These are phyloP conservation scores for Zophobas morio DNA, from an alignment of 1,140 invertebrate species.

Conservation along the genomic window DNA sequence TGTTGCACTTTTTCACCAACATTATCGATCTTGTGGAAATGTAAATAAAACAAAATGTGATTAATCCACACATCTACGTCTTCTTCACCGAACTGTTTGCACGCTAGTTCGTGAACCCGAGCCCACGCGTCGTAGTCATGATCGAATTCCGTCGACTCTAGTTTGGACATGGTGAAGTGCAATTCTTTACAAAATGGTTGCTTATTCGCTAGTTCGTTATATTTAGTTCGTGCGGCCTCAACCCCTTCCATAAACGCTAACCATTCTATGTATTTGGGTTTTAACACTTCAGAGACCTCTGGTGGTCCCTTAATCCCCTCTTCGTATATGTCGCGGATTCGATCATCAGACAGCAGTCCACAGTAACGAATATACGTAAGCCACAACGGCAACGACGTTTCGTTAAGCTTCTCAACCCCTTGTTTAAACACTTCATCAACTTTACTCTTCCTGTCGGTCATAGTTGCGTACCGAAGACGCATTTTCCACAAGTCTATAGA, in stretches of 20 bases:
- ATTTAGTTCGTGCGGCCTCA: conserved; percentile 33
- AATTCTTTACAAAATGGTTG: conserved; percentile 50
- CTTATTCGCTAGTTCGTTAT: conserved; percentile 18
- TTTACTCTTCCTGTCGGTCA: conserved; percentile 47
- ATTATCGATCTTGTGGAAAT: conserved; percentile 18
- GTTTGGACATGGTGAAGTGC: conserved; percentile 54
- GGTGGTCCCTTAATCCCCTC: conserved; percentile 51
- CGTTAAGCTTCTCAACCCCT: conserved; percentile 50
- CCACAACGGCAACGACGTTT: conserved; percentile 55
- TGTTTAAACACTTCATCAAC: conserved; percentile 53
- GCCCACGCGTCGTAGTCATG: conserved; percentile 65
- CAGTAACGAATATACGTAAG: conserved; percentile 53
- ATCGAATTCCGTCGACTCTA: conserved; percentile 69
- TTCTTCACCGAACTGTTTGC: conserved; percentile 70
- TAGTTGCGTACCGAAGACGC: conserved; percentile 48
- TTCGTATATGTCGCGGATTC: conserved; percentile 49
- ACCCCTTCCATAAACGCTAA: conserved; percentile 52
- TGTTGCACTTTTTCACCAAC: conserved; percentile 26
- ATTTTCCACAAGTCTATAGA: conserved; percentile 58
- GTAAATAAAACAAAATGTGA: conserved; percentile 69
- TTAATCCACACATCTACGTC: conserved; percentile 74
- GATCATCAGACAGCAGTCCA: conserved; percentile 45
- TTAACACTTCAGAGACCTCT: conserved; percentile 54
- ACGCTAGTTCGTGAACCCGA: conserved; percentile 68
- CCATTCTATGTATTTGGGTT: conserved; percentile 59